These are phyloP conservation scores for Erpobdella octoculata DNA, from an alignment of 2,888 invertebrate species.

Conservation along the genomic window DNA sequence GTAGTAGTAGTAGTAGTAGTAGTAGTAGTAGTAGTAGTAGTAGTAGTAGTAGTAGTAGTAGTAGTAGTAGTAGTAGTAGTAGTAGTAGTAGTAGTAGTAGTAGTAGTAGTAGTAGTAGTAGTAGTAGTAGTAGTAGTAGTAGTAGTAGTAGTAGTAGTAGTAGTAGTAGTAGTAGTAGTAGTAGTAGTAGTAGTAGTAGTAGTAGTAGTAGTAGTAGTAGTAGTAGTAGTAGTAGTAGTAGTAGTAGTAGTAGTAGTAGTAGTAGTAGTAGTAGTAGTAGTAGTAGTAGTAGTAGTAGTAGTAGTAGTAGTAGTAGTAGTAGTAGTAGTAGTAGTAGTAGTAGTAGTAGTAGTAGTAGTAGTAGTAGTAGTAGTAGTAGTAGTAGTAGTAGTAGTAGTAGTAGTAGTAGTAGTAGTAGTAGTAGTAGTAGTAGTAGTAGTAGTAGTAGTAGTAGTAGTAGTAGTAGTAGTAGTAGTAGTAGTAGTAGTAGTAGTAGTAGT, in stretches of 20 bases:
- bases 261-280: slow-evolving; percentile 19
- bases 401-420: slow-evolving; percentile 19
- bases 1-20: slow-evolving; percentile 19
- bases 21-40: slow-evolving; percentile 13
- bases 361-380: slow-evolving; percentile 4
- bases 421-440: slow-evolving; percentile 13
- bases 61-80: slow-evolving; percentile 19
- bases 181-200: slow-evolving; percentile 8
- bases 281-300: slow-evolving; percentile 8
- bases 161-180: slow-evolving; percentile 19
- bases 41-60: slow-evolving; percentile 15
- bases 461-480: slow-evolving; percentile 22
- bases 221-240: slow-evolving; percentile 16
- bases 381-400: slow-evolving; percentile 6
- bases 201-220: slow-evolving; percentile 17
- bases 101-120: slow-evolving; percentile 17
- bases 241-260: slow-evolving; percentile 15
- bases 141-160: slow-evolving; percentile 15
- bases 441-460: slow-evolving; percentile 18
- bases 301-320: slow-evolving; percentile 17
- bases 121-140: slow-evolving; percentile 16
- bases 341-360: slow-evolving; percentile 8
- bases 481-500: slow-evolving; percentile 25
- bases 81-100: slow-evolving; percentile 8
- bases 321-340: slow-evolving; percentile 16